A percentile compares a stretch with the other conserved stretches of the same genome.
These are phyloP conservation scores for Fabriciana adippe DNA, from an alignment of 2,888 invertebrate genomes.

Conservation along the genomic window DNA sequence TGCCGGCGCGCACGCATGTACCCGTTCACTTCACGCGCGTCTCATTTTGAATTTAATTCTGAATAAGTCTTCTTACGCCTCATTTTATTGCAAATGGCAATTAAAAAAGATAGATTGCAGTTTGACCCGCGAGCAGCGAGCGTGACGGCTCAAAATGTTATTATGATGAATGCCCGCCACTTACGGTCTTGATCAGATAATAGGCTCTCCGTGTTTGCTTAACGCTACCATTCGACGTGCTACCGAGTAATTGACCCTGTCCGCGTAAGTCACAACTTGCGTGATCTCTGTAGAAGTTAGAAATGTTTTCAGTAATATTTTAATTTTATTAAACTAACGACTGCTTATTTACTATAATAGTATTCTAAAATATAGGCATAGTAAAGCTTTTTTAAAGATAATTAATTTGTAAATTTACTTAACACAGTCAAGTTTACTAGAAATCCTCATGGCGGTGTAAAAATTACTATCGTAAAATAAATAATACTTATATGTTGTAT, in stretches of 20 bases:
- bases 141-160: conserved; percentile 74
- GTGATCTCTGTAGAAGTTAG: conserved; percentile 5
- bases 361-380: too few species aligned
- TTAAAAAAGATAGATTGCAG: conserved; percentile 81
- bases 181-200: conserved; percentile 74
- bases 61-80: conserved; percentile 18
- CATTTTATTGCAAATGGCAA: conserved; percentile 71
- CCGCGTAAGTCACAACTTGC: conserved; percentile 20
- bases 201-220: conserved; percentile 64
- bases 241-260: conserved; percentile 25
- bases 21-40: conserved; percentile 22
- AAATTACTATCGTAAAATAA: too few species aligned
- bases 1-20: conserved; percentile 30
- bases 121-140: conserved; percentile 74
- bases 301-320: not conserved
- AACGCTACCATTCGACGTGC: conserved; percentile 45
- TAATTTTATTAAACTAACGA: not conserved
- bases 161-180: conserved; percentile 74
- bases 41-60: conserved; percentile 22
- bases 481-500: too few species aligned
- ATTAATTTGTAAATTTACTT: too few species aligned
- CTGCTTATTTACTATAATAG: too few species aligned
- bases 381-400: too few species aligned
- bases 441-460: too few species aligned
- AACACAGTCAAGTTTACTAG: too few species aligned